Base-by-base conservation (phyloP, 2,888 invertebrate genomes). In the Andrena flavipes region DNA sequence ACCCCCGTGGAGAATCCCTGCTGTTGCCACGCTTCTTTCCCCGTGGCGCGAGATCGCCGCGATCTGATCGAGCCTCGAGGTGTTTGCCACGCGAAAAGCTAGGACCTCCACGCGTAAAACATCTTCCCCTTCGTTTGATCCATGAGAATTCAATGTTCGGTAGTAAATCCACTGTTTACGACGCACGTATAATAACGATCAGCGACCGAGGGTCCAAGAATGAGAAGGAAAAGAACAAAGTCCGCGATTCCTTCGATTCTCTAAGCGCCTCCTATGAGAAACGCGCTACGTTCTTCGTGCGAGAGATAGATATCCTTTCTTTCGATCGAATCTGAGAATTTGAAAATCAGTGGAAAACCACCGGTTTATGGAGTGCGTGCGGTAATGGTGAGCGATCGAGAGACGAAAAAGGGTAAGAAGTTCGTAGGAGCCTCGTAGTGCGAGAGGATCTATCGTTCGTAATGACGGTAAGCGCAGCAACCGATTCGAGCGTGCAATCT, bases 1-100 rank as follows among this genome's bases (percentile, higher is more conserved):
- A 88, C 86, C 88, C 90, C 89, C 84, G 82, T 76, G 80, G 80
- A 54, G 85, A 64, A 81, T 76, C 86, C 88, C 88, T 82, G 85
- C 80, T 54, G 84, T 78, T 72, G 86, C 84, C 84, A 86, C 84
- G 84, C 82, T 82, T 85, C 84, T 84, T 81, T 82, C 60, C 77
- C 54, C 56, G 56, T 26, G 70, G 10, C 74, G 76, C 71, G 72
- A 70, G 78, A 59, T 48, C 82, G 68, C 30, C 68, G 69, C 29
- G 59, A 69, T 62, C 72, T 59, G 67, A 70, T 81, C 80, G 80
- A 33, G 75, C 63, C 71, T 23, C 62, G 64, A 88, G 81, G 88
- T 80, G 79, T 85, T 79, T 33, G 79, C 64, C 60, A 35, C 69
- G 65, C 76, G 83, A 75, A 20, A 60, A 35, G 8, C 29, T 35